Evolutionary conservation across 2,113 vertebrate genomes (phyloP), one percentile per base, ranked within the genome.

Genomic region (Cranoglanis bouderius): DNA sequence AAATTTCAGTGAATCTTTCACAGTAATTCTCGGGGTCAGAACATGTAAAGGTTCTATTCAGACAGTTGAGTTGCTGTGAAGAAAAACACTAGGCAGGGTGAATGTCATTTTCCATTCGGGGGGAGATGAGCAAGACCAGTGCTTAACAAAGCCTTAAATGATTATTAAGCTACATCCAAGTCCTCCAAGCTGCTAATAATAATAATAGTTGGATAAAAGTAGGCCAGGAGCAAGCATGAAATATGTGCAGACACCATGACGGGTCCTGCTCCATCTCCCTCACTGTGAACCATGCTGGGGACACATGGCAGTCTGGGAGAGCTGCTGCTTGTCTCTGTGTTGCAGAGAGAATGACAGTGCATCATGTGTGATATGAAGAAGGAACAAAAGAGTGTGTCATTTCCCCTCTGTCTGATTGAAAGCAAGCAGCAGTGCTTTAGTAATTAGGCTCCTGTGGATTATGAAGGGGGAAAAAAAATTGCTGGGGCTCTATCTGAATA

Each of bases 201-300:
- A 75, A 77, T 77, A 59, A 61, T 83, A 81, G 93, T 92, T 91
- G 90, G 88, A 93, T 92, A 92, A 92, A 91, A 93, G 94, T 92
- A 92, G 93, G 92, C 93, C 80, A 82, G 88, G 92, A 93, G 93
- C 87, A 89, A 89, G 93, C 94, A 93, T 95, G 94, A 95, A 95
- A 95, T 92, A 94, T 94, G 95, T 95, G 94, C 94, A 94, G 91
- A 92, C 91, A 94, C 92, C 94, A 94, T 95, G 94, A 96, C 95
- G 67, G 92, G 88, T 87, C 89, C 89, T 92, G 88, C 91, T 74
- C 35, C 87, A 84, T 82, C 86, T 87, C 92, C 91, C 89, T 89
- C 91, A 92, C 89, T 87, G 90, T 51, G 92, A 91, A 89, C 92
- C 87, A 87, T 32, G 84, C 91, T 90, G 87, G 92, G 91, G 92